Percentiles rank a stretch among this genome's conserved stretches.
These are phyloP conservation scores for Ophioderma brevispina DNA, from an alignment of 35 echinoderm and acorn worm genomes.

Conservation along the genomic window DNA sequence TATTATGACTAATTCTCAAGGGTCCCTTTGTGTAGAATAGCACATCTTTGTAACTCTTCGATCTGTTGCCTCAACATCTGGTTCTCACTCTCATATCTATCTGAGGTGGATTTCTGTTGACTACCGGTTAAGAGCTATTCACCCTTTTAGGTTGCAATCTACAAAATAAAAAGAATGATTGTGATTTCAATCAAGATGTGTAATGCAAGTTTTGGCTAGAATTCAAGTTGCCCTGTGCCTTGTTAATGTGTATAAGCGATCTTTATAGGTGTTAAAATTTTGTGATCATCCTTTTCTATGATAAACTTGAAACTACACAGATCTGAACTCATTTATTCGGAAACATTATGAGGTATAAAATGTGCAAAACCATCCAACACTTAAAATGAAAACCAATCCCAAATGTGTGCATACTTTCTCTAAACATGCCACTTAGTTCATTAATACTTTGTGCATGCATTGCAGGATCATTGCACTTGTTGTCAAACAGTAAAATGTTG, in stretches of 20 bases:
- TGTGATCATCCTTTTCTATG: no score
- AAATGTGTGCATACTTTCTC: no score
- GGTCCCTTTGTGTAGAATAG: constrained; percentile 34
- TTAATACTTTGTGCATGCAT: no score
- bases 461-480: no score
- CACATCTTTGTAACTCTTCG: constrained; percentile 33
- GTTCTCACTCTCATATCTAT: constrained; percentile 70
- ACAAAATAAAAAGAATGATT: neutral
- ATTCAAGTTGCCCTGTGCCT: neutral
- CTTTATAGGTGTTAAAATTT: neutral
- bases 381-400: no score
- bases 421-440: no score
- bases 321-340: no score
- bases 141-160: constrained; percentile 59
- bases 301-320: no score
- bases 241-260: neutral
- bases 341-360: no score
- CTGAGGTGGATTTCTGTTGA: constrained; percentile 56
- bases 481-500: no score
- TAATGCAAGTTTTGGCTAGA: neutral
- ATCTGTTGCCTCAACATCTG: constrained; percentile 49
- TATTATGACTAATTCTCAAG: constrained; percentile 16
- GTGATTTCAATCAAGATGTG: neutral
- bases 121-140: constrained; percentile 34
- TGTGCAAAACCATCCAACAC: no score